phyloP scores from a whole-genome alignment of 2,113 vertebrate genomes.

The Ornithorhynchus anatinus region DNA sequence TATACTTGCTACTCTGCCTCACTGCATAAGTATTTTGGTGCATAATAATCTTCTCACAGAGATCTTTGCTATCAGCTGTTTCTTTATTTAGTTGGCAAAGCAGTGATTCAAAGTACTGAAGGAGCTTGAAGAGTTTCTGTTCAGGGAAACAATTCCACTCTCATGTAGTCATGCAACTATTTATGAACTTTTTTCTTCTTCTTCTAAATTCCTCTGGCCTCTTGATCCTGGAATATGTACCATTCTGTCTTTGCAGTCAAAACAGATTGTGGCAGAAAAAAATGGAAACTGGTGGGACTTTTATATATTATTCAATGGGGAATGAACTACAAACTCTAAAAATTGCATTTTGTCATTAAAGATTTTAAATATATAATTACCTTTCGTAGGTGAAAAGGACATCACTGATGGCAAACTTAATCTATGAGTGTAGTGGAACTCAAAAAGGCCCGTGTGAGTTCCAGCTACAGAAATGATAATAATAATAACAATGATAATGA shows the following conservation, averaged over 20 bases:
- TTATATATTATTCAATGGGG: too few relatives aligned
- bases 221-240: not conserved
- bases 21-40: not conserved
- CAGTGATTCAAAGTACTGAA: not conserved
- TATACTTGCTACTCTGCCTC: rapidly evolving
- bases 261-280: not conserved
- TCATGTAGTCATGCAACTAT: not conserved
- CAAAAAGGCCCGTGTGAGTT: too few relatives aligned
- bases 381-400: too few relatives aligned
- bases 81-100: not conserved
- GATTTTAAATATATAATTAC: too few relatives aligned
- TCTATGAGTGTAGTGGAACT: too few relatives aligned
- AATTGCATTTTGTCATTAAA: too few relatives aligned
- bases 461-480: too few relatives aligned
- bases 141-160: not conserved
- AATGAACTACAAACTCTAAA: too few relatives aligned
- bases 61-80: not conserved
- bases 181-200: not conserved
- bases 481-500: too few relatives aligned
- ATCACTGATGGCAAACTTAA: too few relatives aligned
- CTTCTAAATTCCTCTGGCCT: not conserved
- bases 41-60: not conserved
- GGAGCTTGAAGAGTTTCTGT: not conserved
- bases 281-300: not conserved
- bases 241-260: not conserved